Percentiles rank a stretch among this genome's conserved stretches.
phyloP scores from a whole-genome alignment of 2,797 vertebrate species.

The Picus viridis region DNA sequence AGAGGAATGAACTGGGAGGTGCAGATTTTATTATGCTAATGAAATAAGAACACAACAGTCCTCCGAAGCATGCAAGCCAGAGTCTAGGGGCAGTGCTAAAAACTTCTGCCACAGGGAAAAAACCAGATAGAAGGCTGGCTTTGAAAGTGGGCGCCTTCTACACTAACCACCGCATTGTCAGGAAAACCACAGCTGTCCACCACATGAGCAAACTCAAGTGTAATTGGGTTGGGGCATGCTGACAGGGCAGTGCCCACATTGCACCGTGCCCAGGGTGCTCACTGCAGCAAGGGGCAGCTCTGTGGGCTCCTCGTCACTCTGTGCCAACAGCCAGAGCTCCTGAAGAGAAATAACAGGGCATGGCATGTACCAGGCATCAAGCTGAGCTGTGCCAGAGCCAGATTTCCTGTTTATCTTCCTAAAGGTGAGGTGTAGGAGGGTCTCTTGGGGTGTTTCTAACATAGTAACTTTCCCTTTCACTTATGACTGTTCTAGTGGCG shows the following conservation, averaged over 20 bases:
- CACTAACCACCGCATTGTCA: neutral
- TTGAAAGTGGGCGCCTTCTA: constrained; percentile 42
- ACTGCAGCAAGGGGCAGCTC: neutral
- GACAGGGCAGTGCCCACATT: neutral
- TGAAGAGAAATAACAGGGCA: fast-evolving
- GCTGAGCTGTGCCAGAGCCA: neutral
- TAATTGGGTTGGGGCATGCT: neutral
- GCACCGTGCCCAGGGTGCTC: neutral
- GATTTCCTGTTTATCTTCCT: neutral
- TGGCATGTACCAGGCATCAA: fast-evolving
- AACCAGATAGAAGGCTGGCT: constrained; percentile 57
- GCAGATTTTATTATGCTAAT: constrained; percentile 50
- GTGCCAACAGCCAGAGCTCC: fast-evolving
- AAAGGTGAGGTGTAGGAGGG: neutral
- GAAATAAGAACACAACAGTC: constrained; percentile 25
- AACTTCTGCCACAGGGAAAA: constrained; percentile 60
- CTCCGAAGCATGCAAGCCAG: constrained; percentile 17
- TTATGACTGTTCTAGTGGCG: fast-evolving
- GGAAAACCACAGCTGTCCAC: constrained; percentile 57
- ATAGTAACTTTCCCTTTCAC: fast-evolving
- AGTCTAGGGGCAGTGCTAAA: constrained; percentile 12
- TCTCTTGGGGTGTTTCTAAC: neutral
- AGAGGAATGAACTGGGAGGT: constrained; percentile 12
- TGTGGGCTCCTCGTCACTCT: fast-evolving
- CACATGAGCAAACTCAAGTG: constrained; percentile 30